Percentiles rank a stretch among this genome's conserved stretches.
These are phyloP conservation scores for Cyclura pinguis DNA, from an alignment of 2,797 vertebrate species.

Conservation along the genomic window DNA sequence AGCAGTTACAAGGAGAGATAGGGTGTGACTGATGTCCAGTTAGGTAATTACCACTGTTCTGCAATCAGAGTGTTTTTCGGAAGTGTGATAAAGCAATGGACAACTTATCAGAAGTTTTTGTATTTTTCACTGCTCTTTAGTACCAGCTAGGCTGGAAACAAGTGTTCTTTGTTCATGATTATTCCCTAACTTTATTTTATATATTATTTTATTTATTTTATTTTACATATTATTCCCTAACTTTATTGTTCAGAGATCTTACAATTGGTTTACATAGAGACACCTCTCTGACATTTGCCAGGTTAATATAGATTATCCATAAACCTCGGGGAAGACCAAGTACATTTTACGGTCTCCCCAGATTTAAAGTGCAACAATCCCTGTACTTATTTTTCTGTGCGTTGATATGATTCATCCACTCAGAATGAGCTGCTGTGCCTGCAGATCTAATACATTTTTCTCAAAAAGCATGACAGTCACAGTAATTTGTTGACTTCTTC, in stretches of 20 bases:
- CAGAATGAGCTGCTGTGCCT: neutral
- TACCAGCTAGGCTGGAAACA: neutral
- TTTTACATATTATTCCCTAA: too few species aligned
- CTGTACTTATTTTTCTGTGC: neutral
- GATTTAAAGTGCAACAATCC: neutral
- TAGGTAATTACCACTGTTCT: neutral
- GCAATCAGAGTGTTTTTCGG: neutral
- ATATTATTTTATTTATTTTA: too few species aligned
- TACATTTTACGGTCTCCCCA: neutral
- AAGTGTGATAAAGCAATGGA: neutral
- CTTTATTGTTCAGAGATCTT: neutral
- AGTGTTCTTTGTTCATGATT: neutral
- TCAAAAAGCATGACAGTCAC: neutral
- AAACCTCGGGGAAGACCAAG: neutral
- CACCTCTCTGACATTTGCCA: neutral
- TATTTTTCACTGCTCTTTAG: neutral
- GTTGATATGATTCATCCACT: too few species aligned
- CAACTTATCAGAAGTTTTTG: neutral
- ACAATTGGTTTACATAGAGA: neutral
- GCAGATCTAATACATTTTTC: neutral
- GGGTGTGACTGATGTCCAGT: neutral
- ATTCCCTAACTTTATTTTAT: neutral
- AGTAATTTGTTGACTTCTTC: neutral
- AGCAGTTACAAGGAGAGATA: neutral
- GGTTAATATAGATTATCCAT: neutral